A percentile compares a stretch with the other conserved stretches of the same genome.
phyloP scores from a whole-genome alignment of 2,888 invertebrate species.

The Cephonodes hylas region DNA sequence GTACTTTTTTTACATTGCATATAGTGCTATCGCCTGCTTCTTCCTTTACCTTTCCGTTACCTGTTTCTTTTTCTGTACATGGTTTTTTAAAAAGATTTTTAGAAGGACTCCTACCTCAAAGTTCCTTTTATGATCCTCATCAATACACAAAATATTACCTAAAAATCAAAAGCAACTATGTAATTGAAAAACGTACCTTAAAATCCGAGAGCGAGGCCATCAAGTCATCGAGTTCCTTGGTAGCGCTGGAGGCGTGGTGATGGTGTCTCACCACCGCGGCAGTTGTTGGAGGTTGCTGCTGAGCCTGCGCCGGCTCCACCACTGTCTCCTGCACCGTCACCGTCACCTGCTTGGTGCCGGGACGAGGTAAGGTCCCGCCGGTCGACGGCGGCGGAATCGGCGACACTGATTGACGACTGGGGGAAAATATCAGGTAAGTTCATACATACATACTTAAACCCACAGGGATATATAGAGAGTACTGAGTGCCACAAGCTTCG shows the following conservation, averaged over 20 bases:
- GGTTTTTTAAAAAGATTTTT: too few species aligned
- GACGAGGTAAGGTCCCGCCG: slow-evolving; percentile 68
- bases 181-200: slow-evolving; percentile 83
- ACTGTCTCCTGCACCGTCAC: slow-evolving; percentile 79
- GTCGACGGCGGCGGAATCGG: slow-evolving; percentile 52
- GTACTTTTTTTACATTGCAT: too few species aligned
- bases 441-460: too few species aligned
- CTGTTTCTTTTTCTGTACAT: too few species aligned
- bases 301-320: slow-evolving; percentile 72
- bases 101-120: too few species aligned
- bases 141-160: background rate
- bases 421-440: background rate
- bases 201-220: slow-evolving; percentile 98
- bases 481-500: too few species aligned
- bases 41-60: too few species aligned
- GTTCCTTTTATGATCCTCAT: background rate
- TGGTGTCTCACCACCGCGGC: slow-evolving; percentile 49
- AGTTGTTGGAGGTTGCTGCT: slow-evolving; percentile 55
- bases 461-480: too few species aligned
- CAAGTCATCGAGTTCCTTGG: slow-evolving; percentile 95
- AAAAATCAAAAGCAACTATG: background rate
- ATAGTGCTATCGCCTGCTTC: too few species aligned
- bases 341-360: slow-evolving; percentile 80
- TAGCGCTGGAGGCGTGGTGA: slow-evolving; percentile 91
- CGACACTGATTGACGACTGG: slow-evolving; percentile 62